Evolutionary conservation across 2,113 vertebrate species (phyloP), one percentile per base, ranked within the genome.

Genomic region (Menura novaehollandiae): DNA sequence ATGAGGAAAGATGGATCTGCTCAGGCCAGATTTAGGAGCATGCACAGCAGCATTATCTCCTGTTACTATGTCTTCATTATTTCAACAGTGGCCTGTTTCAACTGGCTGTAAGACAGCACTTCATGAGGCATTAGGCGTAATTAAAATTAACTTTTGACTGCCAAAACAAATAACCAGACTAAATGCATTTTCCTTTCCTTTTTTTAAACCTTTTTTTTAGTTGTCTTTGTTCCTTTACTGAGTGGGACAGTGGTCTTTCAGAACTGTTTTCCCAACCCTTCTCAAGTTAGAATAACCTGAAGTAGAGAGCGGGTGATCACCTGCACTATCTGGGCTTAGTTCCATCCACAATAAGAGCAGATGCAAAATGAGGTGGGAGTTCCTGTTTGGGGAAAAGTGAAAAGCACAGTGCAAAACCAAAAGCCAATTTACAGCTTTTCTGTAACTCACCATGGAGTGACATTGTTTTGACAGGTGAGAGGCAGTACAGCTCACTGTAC

Each of bases 391-490:
- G 76, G 56, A 81, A 91, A 75, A 79, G 47, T 60, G 80, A 91
- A 96, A 94, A 59, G 60, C 85, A 86, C 55, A 20, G 52, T 81
- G 64, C 37, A 75, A 94, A 93, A 93, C 27, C 60, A 94, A 92
- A 95, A 93, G 76, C 32, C 73, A 87, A 58, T 96, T 95, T 89
- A 84, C 90, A 92, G 73, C 53, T 96, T 87, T 84, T 89, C 68
- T 81, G 4, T 67, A 88, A 79, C 64, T 90, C 59, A 23, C 28
- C 21, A 7, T 49, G 59, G 47, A 92, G 28, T 68, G 79, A 78
- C 69, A 68, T 56, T 84, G 49, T 96, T 97, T 94, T 84, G 92
- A 94, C 91, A 97, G 76, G 85, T 93, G 94, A 81, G 85, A 93
- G 75, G 80, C 56, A 60, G 56, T 35, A 51, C 30, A 88, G 22